Percentiles rank a stretch among this genome's conserved stretches.
These are phyloP conservation scores for Trachelus stipa DNA, from an alignment of 2,888 invertebrate species.

Conservation along the genomic window DNA sequence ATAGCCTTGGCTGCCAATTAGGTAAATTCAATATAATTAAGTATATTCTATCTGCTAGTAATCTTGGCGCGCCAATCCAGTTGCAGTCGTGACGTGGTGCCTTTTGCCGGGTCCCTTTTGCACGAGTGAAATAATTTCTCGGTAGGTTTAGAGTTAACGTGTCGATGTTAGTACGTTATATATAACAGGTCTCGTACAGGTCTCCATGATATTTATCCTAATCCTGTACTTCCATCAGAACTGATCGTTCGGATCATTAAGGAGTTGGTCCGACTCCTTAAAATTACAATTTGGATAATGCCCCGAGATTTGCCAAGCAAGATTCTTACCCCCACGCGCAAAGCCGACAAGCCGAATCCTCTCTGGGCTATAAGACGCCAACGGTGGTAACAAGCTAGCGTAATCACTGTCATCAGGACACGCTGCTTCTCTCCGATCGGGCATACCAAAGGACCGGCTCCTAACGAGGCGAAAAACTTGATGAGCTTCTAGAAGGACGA, in stretches of 20 bases:
- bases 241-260: background rate
- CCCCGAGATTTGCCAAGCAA: slow-evolving; percentile 3
- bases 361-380: slow-evolving; percentile 23
- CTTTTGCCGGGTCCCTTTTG: slow-evolving; percentile 6
- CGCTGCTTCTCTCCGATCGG: slow-evolving; percentile 28
- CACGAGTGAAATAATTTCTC: background rate
- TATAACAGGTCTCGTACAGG: background rate
- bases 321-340: background rate
- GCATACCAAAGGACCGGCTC: slow-evolving; percentile 5
- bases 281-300: slow-evolving; percentile 4
- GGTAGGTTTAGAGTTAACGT: background rate
- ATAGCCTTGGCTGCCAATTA: slow-evolving; percentile 46
- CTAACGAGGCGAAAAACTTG: slow-evolving; percentile 9
- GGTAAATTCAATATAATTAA: slow-evolving; percentile 56
- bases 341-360: slow-evolving; percentile 15
- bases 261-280: background rate
- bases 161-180: background rate
- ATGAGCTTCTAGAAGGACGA: background rate
- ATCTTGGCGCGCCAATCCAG: slow-evolving; percentile 28
- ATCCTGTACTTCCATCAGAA: background rate
- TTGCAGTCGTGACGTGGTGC: slow-evolving; percentile 13
- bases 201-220: background rate
- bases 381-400: slow-evolving; percentile 42
- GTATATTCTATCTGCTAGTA: slow-evolving; percentile 40
- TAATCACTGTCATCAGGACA: slow-evolving; percentile 39